These are phyloP conservation scores for Fragum fragum DNA, from an alignment of 2,888 invertebrate species.

Conservation along the genomic window DNA sequence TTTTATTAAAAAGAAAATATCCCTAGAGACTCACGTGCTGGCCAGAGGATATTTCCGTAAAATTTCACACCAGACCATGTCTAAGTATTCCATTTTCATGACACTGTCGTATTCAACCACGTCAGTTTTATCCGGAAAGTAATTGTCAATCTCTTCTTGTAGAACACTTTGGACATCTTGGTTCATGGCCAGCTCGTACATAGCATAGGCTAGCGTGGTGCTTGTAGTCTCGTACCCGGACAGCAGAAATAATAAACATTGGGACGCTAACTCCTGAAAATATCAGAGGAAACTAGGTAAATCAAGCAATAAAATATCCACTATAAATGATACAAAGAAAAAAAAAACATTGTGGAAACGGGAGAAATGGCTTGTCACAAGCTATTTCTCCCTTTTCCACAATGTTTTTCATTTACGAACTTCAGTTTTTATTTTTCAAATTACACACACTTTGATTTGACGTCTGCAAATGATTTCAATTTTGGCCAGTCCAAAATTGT, in stretches of 20 bases:
- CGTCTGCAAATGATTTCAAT: too few species aligned
- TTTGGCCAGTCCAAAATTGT: too few species aligned
- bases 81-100: slow-evolving; percentile 85
- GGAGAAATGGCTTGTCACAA: too few species aligned
- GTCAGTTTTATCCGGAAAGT: slow-evolving; percentile 74
- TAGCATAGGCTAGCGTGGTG: slow-evolving; percentile 87
- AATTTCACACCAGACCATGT: slow-evolving; percentile 87
- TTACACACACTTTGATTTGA: too few species aligned
- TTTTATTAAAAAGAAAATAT: too few species aligned
- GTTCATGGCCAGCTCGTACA: slow-evolving; percentile 87
- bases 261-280: slow-evolving; percentile 83
- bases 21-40: slow-evolving; percentile 81
- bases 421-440: too few species aligned
- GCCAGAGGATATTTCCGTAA: slow-evolving; percentile 87
- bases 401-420: too few species aligned
- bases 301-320: too few species aligned
- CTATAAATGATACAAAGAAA: too few species aligned
- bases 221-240: slow-evolving; percentile 89
- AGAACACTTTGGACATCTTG: slow-evolving; percentile 87
- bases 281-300: too few species aligned
- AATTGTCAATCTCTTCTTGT: slow-evolving; percentile 86
- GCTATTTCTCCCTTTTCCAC: too few species aligned
- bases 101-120: slow-evolving; percentile 84
- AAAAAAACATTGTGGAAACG: too few species aligned
- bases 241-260: slow-evolving; percentile 87